Conservation (phyloP, 2,797 vertebrate species). For the Coregonus suidteri region DNA sequence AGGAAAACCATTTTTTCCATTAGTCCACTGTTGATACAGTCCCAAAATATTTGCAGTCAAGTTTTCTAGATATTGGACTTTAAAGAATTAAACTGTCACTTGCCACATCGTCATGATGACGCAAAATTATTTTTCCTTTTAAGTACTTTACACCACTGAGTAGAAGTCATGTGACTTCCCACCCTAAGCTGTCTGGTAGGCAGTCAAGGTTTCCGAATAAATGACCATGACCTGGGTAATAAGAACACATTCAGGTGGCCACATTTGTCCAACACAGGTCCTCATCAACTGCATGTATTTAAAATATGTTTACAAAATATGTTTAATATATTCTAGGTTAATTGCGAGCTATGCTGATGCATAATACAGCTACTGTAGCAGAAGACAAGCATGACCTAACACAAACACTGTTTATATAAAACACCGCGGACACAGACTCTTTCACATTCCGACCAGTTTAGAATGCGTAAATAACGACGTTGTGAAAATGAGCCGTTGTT, state of each 20-base stretch:
- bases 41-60: too few species aligned
- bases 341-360: neutral
- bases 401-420: neutral
- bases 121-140: too few species aligned
- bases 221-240: neutral
- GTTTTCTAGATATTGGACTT: too few species aligned
- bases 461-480: neutral
- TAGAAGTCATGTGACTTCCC: conserved; percentile 7
- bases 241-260: neutral
- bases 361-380: neutral
- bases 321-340: neutral
- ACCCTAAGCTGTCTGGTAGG: neutral
- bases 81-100: too few species aligned
- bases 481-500: neutral
- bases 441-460: neutral
- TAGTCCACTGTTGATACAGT: too few species aligned
- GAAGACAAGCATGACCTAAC: neutral
- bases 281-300: neutral
- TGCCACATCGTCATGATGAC: too few species aligned
- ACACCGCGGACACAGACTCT: neutral
- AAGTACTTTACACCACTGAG: too few species aligned
- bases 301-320: neutral
- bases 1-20: too few species aligned
- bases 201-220: conserved; percentile 5
- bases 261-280: neutral